Percentiles rank a stretch among this genome's conserved stretches.
Conservation (phyloP, 2,888 invertebrate genomes). For the Chrysotoxum bicinctum region DNA sequence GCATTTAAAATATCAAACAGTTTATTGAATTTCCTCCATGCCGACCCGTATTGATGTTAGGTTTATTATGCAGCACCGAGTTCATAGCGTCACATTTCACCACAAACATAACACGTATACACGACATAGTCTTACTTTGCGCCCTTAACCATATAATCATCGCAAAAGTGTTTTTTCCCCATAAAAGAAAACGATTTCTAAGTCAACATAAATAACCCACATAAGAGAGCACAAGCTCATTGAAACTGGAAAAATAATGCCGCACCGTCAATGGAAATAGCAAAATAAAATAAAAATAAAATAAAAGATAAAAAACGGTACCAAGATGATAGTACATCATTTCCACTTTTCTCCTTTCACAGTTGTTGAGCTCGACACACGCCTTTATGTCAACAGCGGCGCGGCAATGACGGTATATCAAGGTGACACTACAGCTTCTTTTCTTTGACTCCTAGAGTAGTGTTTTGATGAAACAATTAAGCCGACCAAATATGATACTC, state of each 20-base stretch:
- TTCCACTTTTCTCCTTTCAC: slow-evolving; percentile 69
- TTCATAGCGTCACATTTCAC: slow-evolving; percentile 47
- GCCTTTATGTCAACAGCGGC: slow-evolving; percentile 37
- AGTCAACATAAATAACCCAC: slow-evolving; percentile 72
- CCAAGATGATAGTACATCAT: slow-evolving; percentile 61
- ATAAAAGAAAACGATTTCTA: slow-evolving; percentile 73
- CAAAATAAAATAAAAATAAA: slow-evolving; percentile 52
- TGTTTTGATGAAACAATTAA: slow-evolving; percentile 64
- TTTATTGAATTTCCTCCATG: slow-evolving; percentile 67
- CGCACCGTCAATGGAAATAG: slow-evolving; percentile 32
- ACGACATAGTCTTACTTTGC: slow-evolving; percentile 12
- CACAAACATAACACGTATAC: slow-evolving; percentile 30
- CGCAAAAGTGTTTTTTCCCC: slow-evolving; percentile 64
- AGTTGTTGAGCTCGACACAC: slow-evolving; percentile 31
- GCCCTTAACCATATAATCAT: slow-evolving; percentile 71
- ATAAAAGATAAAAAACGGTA: slow-evolving; percentile 31
- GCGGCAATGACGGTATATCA: slow-evolving; percentile 1
- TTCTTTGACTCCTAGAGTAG: slow-evolving; percentile 33
- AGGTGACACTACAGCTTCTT: slow-evolving; percentile 18
- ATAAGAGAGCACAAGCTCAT: slow-evolving; percentile 56
- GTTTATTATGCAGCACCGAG: slow-evolving; percentile 20
- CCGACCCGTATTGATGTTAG: slow-evolving; percentile 44
- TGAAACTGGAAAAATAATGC: slow-evolving; percentile 36
- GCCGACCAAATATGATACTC: slow-evolving; percentile 59
- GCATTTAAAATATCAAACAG: slow-evolving; percentile 68